Evolutionary conservation across 2,797 vertebrate genomes (phyloP).

Genomic region (Remorina albescens): DNA sequence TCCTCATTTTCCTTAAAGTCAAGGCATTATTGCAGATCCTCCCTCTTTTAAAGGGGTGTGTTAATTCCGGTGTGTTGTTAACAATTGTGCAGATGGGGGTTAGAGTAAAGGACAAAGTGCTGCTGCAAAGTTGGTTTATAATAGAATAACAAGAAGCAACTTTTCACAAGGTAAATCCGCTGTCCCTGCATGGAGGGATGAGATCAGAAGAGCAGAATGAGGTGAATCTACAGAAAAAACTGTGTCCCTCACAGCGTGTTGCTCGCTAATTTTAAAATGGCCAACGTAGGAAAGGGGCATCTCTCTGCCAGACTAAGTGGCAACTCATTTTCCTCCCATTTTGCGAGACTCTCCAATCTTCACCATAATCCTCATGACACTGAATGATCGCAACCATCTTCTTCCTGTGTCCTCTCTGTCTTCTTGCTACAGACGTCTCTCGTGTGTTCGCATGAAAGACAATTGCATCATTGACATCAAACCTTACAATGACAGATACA

Average conservation of each 20-base stretch:
- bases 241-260: constrained; percentile 86
- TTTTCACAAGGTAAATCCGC: background rate
- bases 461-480: constrained; percentile 94
- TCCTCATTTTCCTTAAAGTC: background rate
- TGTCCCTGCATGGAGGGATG: constrained; percentile 77
- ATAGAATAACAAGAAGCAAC: background rate
- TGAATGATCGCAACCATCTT: background rate
- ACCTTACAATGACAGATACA: constrained; percentile 85
- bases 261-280: constrained; percentile 94
- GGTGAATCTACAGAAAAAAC: constrained; percentile 40
- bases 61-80: background rate
- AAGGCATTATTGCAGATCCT: background rate
- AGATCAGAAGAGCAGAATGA: constrained; percentile 59
- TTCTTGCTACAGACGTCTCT: constrained; percentile 51
- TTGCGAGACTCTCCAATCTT: constrained; percentile 46
- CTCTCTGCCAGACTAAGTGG: constrained; percentile 86
- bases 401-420: constrained; percentile 50
- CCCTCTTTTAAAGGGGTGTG: constrained; percentile 4
- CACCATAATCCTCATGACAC: background rate
- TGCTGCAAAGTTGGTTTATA: background rate
- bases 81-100: background rate
- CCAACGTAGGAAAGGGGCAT: constrained; percentile 87
- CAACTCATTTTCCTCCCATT: constrained; percentile 77
- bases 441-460: constrained; percentile 93
- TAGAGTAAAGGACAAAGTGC: constrained; percentile 4